Conservation (phyloP, 1,140 invertebrate genomes). For the Hylaeus volcanicus region DNA sequence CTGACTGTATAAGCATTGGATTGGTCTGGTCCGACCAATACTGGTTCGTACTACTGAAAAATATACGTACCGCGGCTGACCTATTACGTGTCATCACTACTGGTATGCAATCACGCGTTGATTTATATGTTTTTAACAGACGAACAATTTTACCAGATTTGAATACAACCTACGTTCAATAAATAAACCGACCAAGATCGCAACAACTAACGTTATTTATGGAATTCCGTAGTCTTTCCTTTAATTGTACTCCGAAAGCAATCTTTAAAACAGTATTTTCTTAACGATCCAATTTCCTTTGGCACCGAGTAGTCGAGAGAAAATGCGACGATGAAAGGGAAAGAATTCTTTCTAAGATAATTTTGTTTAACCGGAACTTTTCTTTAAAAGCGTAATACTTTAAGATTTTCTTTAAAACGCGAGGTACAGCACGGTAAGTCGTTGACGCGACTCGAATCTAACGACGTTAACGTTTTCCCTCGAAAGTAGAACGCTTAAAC, state of each 20-base stretch:
- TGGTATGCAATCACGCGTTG: no score
- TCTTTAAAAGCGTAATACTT: background rate
- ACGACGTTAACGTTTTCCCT: background rate
- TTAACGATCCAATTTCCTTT: background rate
- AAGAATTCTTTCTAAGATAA: background rate
- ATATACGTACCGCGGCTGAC: background rate
- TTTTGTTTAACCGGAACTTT: conserved; percentile 5
- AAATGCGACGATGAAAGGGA: background rate
- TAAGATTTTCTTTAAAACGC: background rate
- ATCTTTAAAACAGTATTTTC: background rate
- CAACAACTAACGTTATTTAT: no score
- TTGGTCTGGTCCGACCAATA: background rate
- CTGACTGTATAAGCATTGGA: background rate
- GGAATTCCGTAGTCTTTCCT: no score
- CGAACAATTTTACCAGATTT: no score
- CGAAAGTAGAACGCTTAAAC: background rate
- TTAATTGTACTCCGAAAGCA: no score
- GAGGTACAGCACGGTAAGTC: background rate
- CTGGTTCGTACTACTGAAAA: background rate
- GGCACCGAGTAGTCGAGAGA: no score
- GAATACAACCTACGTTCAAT: no score
- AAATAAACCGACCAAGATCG: no score
- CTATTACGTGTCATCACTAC: no score
- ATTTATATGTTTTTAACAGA: no score
- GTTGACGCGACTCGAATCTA: background rate